Percentiles rank a stretch among this genome's conserved stretches.
phyloP scores from a whole-genome alignment of 2,797 vertebrate genomes.

The Adrianichthys oophorus region DNA sequence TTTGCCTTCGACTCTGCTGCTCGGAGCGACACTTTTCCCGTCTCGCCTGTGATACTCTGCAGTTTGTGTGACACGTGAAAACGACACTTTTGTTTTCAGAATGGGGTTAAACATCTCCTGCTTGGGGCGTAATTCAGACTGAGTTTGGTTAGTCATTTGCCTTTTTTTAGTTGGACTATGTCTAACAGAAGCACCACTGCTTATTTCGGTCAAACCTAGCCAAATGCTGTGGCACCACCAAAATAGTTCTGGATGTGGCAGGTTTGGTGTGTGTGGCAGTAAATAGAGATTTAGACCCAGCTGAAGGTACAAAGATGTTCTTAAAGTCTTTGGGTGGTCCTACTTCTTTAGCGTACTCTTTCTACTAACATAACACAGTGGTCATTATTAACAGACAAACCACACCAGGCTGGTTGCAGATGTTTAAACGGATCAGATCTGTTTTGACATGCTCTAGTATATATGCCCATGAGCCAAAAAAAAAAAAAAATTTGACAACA shows the following conservation, averaged over 20 bases:
- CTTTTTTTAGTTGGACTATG: conserved; percentile 60
- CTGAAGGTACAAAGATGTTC: conserved; percentile 64
- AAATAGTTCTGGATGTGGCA: conserved; percentile 52
- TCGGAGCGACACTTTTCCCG: conserved; percentile 21
- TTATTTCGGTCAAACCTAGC: conserved; percentile 65
- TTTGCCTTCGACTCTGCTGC: conserved; percentile 3
- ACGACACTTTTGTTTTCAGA: conserved; percentile 9
- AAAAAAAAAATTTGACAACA: conserved; percentile 64
- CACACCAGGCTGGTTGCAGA: conserved; percentile 53
- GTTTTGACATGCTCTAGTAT: conserved; percentile 73
- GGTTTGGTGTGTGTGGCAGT: conserved; percentile 46
- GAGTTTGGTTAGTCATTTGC: conserved; percentile 54
- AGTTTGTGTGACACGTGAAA: conserved; percentile 20
- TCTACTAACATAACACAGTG: conserved; percentile 47
- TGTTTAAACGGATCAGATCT: conserved; percentile 63
- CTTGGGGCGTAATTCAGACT: conserved; percentile 45
- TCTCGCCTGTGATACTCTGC: conserved; percentile 14
- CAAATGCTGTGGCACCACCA: conserved; percentile 60
- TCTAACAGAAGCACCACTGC: conserved; percentile 48
- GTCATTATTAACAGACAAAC: conserved; percentile 69
- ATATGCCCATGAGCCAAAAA: conserved; percentile 56
- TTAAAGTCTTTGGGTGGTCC: conserved; percentile 73
- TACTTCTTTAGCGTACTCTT: conserved; percentile 48
- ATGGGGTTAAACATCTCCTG: conserved; percentile 37
- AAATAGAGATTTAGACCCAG: conserved; percentile 61